Base-by-base conservation (phyloP, 2,888 invertebrate species). In the Trimorus sp. region DNA sequence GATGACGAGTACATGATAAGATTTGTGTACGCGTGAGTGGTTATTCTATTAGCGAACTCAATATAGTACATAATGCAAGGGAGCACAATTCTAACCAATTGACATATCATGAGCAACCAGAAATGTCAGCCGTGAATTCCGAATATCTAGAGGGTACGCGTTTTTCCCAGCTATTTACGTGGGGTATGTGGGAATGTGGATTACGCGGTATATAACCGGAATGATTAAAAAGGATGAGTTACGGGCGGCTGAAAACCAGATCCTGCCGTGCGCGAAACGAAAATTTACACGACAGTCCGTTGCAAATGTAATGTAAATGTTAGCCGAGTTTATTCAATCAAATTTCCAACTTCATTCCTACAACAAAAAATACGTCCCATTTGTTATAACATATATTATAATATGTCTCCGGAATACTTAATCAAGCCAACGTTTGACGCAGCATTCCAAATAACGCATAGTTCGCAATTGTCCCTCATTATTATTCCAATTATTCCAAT, bases 1-100 rank as follows among this genome's bases (percentile, higher is more conserved):
- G 84, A 84, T 83, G 83, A 83, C 77, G 77, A 82, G 70, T 68
- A 63, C 48, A 68, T 56, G 84, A 86, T 86, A 85, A 84, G 84
- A 84, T 84, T 69, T 73, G 71, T 75, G 54, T 73, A 80, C 84
- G 79, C 82, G 73, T 77, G 80, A 83, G 59, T 77, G 81, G 79
- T 74, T 83, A 84, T 80, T 77, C 78, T 81, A 85, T 86, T 81
- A 75, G 71, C 73, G 54, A 66, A 62, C 78, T 71, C 71, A 65
- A 66, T 65, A 78, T 66, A 78, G 65, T 60, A 66, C 66, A 59
- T 70, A 58, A 70, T 65, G 48, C 65, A 51, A 58, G 58, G 65
- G 70, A 59, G 56, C 65, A 48, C 42, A 59, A 78, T 60, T 66
- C 71, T 78, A 71, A 71, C 71, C 66, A 78, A 78, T 71, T 78